Evolutionary conservation across 1,140 invertebrate genomes (phyloP), one percentile per base, ranked within the genome.

Genomic region (Bombus haemorrhoidalis): DNA sequence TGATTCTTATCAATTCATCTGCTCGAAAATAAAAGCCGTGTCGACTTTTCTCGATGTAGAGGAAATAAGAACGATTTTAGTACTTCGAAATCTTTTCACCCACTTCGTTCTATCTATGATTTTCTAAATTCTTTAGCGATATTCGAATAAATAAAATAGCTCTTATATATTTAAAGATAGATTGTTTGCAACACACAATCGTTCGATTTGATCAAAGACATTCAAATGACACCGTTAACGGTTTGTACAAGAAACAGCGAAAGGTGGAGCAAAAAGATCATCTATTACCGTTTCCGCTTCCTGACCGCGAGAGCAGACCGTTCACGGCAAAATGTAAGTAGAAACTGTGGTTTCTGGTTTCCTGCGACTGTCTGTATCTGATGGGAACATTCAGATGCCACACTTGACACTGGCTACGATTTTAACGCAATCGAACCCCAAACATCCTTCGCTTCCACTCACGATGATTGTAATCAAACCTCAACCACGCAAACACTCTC

Each of bases 321-420:
- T 80, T 72, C 78, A 22, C 57, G 62, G 53, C 41, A 72, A 80
- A 85, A 80, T 73, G 83, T 85, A 80, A 85, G 77, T 77, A 85
- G 83, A 85, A 73, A 85, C 83, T 73, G 83, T 34, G 83, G 83
- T 85, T 85, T 80, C 83, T 85, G 83, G 83, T 85, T 80, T 80
- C 77, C 68, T 53, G 41, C 41, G 22, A 72, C 57, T 59, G 28
- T 69, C 37, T 73, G 39, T 72, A 57, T 77, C 57, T 32, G 76
- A 80, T 80, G 77, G 41, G 47, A 80, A 80, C 77, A 53, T 80
- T 76, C 53, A 71, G 68, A 80, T 59, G 57, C 41, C 64, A 59
- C 57, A 41, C 39, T 57, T 32, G 39, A 80, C 74, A 69, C 53
- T 32, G 28, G 47, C 22, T 53, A 32, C 37, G 25, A 79, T 59